Evolutionary conservation across 1,140 invertebrate genomes (phyloP), one percentile per base, ranked within the genome.

Genomic region (Zelostemma sp.): DNA sequence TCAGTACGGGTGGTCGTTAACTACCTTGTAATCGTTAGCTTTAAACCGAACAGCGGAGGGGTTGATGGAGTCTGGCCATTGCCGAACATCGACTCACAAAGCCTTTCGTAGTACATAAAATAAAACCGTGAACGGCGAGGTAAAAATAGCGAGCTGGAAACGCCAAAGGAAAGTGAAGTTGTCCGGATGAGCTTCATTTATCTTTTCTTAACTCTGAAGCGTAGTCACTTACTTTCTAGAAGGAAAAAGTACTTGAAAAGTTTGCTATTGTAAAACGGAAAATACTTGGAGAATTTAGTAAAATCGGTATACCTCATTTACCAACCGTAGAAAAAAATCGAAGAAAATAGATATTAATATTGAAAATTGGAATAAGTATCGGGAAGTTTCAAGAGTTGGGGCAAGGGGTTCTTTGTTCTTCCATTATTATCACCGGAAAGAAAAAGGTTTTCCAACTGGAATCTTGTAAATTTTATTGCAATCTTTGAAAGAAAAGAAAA

Each of bases 11-110:
- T 56, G 68, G 58, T 74, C 72, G 68, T 74, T 71, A 74, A 74
- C 72, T 71, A 63, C 64, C 64, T 62, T 68, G 60, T 70, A 74
- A 74, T 74, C 68, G 72, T 74, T 74, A 74, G 64, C 63, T 64
- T 73, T 53, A 66, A 67, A 63, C 56, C 53, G 38, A 47, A 45
- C 11, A 46, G 15, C 46, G 19, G 28, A 58, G 49, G 15, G 28
- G 18, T 41, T 1, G 28, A 11, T 1, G 28, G 21, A 25, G 61
- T 63, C 49, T 0, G 12, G 49, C 50, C 28, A 45, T 28, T 28
- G 54, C 54, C 55, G 54, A 60, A 50, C 56, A 28, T 61, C 46
- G 47, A 63, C 45, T 28, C 63, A 59, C 63, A 71, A 71, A 71
- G 68, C 53, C 62, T 66, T 70, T 63, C 59, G 66, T 64, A 12